These are phyloP conservation scores for Fringilla coelebs DNA, from an alignment of 2,797 vertebrate species.

Conservation along the genomic window DNA sequence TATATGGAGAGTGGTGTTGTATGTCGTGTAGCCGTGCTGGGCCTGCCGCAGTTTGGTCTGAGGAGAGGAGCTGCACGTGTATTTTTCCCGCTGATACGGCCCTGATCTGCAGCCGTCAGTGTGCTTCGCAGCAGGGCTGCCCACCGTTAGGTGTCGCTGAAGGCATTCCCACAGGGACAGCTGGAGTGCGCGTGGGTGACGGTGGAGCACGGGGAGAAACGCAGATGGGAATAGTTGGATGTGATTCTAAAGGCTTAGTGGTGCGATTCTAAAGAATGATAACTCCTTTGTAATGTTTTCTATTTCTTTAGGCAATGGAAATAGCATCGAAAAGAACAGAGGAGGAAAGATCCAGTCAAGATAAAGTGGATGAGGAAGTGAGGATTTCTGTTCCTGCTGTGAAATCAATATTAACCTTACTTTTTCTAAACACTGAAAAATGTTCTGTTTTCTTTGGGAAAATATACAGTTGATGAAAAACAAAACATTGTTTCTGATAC, in stretches of 20 bases:
- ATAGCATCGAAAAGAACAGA: conserved; percentile 85
- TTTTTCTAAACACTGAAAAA: not conserved
- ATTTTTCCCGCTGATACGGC: not conserved
- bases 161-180: not conserved
- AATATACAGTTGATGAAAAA: not conserved
- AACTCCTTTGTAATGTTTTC: conserved; percentile 33
- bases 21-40: not conserved
- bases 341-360: conserved; percentile 87
- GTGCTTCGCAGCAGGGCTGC: not conserved
- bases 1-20: not conserved
- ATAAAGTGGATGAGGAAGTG: conserved; percentile 89
- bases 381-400: not conserved
- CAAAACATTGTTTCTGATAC: not conserved
- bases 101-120: fast-evolving
- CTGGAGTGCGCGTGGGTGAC: not conserved
- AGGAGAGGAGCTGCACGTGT: not conserved
- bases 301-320: conserved; percentile 85
- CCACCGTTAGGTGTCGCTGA: not conserved
- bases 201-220: not conserved
- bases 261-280: not conserved
- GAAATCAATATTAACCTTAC: not conserved
- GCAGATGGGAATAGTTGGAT: not conserved
- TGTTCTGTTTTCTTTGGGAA: not conserved
- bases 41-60: not conserved
- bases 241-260: not conserved